phyloP scores from a whole-genome alignment of 2,113 vertebrate genomes.

The Bungarus multicinctus region DNA sequence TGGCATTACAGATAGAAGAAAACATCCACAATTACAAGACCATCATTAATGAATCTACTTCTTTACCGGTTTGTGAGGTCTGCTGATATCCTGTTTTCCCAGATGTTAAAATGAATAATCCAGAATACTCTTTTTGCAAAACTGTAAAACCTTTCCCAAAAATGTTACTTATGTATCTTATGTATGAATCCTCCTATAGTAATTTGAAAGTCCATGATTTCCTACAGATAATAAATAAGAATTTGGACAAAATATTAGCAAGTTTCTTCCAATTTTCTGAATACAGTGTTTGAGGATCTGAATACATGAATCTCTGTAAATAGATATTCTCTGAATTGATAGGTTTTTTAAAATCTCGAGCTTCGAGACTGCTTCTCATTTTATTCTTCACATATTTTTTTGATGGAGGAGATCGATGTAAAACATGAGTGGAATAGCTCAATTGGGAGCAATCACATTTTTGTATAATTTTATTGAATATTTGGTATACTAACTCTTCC shows the following conservation, averaged over 20 bases:
- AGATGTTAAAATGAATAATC: neutral
- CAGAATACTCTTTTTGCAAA: neutral
- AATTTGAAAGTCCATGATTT: neutral
- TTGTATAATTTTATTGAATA: neutral
- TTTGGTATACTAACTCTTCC: neutral
- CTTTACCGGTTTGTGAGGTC: neutral
- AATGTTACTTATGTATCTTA: neutral
- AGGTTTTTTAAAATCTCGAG: neutral
- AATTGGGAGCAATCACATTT: neutral
- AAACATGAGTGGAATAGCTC: neutral
- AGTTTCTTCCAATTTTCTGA: neutral
- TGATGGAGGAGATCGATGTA: neutral
- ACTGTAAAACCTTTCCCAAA: neutral
- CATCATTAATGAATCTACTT: neutral
- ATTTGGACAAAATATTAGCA: too few species aligned
- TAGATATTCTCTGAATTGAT: neutral
- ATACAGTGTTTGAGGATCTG: neutral
- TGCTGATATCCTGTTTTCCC: neutral
- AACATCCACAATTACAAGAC: neutral
- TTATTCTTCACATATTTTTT: neutral
- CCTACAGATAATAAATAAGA: neutral
- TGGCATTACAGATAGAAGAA: constrained; percentile 13
- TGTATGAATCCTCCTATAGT: neutral
- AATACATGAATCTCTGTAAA: neutral
- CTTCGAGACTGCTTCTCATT: neutral